Evolutionary conservation across 2,888 invertebrate genomes (phyloP), one percentile per base, ranked within the genome.

Genomic region (Strigamia maritima): DNA sequence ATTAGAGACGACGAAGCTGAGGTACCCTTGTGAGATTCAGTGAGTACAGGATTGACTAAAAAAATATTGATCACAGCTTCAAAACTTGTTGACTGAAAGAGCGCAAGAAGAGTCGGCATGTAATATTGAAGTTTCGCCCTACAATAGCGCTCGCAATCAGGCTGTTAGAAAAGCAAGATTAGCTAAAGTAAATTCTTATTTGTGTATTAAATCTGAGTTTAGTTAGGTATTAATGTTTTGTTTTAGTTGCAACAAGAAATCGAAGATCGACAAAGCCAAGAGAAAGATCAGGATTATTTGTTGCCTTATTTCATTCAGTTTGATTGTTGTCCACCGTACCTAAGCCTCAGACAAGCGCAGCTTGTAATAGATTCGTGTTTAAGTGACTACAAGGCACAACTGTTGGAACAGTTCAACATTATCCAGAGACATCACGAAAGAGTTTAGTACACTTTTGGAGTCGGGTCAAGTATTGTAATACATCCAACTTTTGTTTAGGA

Each of bases 241-340:
- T n/a, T 76, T 22, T 76, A 76, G 76, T 2, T 35, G n/a, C 76
- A 44, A 19, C 35, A 76, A 76, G 76, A 76, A 76, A 31, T 76
- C 12, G 76, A 76, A 44, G 76, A 76, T 24, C n/a, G 38, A n/a
- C 76, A 19, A 16, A 76, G 44, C 22, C 40, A 76, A 44, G 76
- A 76, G 14, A 76, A 76, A 22, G 76, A 76, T 7, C 44, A 40
- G 22, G 76, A 76, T 40, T 76, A 76, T 44, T n/a, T 76, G 24
- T 38, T 76, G 38, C 76, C 76, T 2, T 76, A 76, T 24, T 40
- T 40, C 19, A 31, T 76, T 40, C 38, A n/a, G 19, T 44, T 76
- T 35, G 76, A 76, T 24, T 26, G 28, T 40, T 1, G 7, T 12
- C 40, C 40, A 38, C 16, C 44, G 2, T 10, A 35, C 1, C 24